Evolutionary conservation across 2,113 vertebrate species (phyloP).

Genomic region (Megaceryle maxima): DNA sequence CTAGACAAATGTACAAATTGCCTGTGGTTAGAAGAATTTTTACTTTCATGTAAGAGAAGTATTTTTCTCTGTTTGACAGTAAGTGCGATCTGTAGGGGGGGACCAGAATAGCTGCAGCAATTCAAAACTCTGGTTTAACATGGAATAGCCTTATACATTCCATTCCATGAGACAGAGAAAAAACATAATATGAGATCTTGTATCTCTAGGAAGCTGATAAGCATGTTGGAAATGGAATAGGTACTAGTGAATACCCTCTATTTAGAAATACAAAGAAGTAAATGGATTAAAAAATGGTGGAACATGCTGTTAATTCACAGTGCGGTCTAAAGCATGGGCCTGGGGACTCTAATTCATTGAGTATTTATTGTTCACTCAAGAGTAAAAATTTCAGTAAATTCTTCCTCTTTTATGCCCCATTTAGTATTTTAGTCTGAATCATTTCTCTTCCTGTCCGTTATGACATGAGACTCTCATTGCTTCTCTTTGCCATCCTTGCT

Average conservation of each 20-base stretch:
- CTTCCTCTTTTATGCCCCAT: neutral
- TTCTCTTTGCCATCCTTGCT: neutral
- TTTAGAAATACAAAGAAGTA: neutral
- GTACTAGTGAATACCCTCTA: neutral
- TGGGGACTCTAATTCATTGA: neutral
- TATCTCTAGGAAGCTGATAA: neutral
- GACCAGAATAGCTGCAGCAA: neutral
- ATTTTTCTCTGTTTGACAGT: conserved; percentile 11
- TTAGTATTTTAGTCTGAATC: neutral
- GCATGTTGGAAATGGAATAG: neutral
- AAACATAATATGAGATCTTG: neutral
- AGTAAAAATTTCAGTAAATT: conserved; percentile 8
- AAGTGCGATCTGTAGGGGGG: neutral
- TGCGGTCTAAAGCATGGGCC: neutral
- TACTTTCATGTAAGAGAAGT: neutral
- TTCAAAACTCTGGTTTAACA: conserved; percentile 24
- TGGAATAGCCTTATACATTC: neutral
- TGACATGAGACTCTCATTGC: neutral
- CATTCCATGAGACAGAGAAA: neutral
- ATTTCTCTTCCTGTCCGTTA: neutral
- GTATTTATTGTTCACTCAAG: neutral
- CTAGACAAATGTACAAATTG: neutral
- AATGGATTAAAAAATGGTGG: conserved; percentile 4
- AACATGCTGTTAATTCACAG: neutral
- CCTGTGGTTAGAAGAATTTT: neutral